Evolutionary conservation across 2,113 vertebrate species (phyloP), one percentile per base, ranked within the genome.

Genomic region (Micromys minutus): DNA sequence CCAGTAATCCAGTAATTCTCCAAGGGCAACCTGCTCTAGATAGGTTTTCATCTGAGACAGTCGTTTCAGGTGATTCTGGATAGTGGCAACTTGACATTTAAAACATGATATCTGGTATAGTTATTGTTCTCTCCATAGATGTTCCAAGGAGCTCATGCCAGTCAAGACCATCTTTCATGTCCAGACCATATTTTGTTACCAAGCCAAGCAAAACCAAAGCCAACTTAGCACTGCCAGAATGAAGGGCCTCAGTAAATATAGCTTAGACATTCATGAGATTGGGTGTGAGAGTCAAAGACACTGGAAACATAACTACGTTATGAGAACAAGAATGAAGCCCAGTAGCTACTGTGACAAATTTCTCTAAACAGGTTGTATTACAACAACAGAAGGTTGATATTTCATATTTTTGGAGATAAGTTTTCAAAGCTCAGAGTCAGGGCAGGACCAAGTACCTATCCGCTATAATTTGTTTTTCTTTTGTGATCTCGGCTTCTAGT

Each of bases 311-410:
- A 69, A 69, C 50, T 12, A 63, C 24, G 42, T 31, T 26, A 59
- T 74, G 85, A 95, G 65, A 4, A 19, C 42, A 67, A 88, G 63
- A 67, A 52, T 47, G 42, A 87, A 72, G 26, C 29, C 85, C 74
- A 90, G 61, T 87, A 93, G 29, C 42, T 65, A 17, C 36, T 71
- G 34, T 71, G 80, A 89, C 50, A 77, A 50, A 50, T 89, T 76
- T 77, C 91, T 90, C 94, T 55, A 87, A 76, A 93, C 42, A 74
- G 39, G 34, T 42, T 79, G 52, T 7, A 42, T 95, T 87, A 74
- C 55, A 89, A 85, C n/a, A 88, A 85, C 8, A 80, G 55, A 72
- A n/a, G 83, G 31, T 34, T 91, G 52, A 79, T 93, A 39, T 3
- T 34, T 94, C 71, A 71, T 31, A 75, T 57, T 42, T 95, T 45